Conservation (phyloP, 1,140 invertebrate genomes). For the Achroia grisella region DNA sequence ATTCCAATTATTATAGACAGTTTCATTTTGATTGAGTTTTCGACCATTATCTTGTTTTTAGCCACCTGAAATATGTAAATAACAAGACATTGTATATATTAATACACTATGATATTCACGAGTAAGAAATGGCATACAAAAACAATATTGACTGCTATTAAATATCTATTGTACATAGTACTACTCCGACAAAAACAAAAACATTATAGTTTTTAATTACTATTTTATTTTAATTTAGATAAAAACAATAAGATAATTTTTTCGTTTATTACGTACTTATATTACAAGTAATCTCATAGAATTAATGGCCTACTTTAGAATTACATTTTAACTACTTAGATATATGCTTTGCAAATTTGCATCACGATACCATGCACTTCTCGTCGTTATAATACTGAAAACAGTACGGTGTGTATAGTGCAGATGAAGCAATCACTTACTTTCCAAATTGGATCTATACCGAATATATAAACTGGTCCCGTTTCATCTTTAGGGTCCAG, state of each 20-base stretch:
- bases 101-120: too few species aligned
- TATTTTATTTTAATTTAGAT: neutral
- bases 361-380: neutral
- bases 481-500: constrained; percentile 31
- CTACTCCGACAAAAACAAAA: neutral
- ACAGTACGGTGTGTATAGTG: neutral
- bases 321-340: too few species aligned
- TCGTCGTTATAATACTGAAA: neutral
- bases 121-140: too few species aligned
- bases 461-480: constrained; percentile 30
- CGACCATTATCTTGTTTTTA: constrained; percentile 91
- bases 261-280: too few species aligned
- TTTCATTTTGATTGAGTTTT: constrained; percentile 97
- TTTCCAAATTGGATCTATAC: constrained; percentile 23
- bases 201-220: neutral
- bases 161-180: neutral
- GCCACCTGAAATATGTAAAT: constrained; percentile 77
- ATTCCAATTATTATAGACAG: constrained; percentile 93
- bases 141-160: neutral
- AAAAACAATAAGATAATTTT: neutral
- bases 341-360: too few species aligned
- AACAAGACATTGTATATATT: neutral
- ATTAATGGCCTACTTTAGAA: too few species aligned
- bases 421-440: constrained; percentile 18
- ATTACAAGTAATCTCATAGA: too few species aligned